phyloP scores from a whole-genome alignment of 2,113 vertebrate genomes.

The Eulacestoma nigropectus region DNA sequence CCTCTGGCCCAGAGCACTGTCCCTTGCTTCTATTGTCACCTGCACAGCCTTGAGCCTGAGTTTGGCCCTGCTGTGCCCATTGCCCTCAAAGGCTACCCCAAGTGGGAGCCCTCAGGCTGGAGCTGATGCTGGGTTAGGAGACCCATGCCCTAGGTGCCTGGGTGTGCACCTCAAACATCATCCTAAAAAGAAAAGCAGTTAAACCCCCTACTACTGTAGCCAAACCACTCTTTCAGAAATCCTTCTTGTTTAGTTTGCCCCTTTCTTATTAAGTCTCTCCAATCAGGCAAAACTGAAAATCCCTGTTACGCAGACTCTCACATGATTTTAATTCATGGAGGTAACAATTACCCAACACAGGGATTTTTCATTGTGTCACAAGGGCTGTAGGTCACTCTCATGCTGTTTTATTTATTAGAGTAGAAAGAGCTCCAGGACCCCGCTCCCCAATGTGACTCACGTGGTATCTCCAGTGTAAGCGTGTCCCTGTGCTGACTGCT shows the following conservation, averaged over 20 bases:
- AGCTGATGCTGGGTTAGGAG: neutral
- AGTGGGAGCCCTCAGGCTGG: neutral
- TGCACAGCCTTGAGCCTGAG: neutral
- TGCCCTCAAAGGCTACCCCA: neutral
- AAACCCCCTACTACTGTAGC: neutral
- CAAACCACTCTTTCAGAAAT: neutral
- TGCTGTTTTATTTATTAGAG: neutral
- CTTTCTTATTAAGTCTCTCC: neutral
- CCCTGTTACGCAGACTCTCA: neutral
- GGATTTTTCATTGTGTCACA: constrained; percentile 6
- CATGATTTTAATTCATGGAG: neutral
- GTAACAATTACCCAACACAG: neutral
- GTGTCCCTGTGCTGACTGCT: neutral
- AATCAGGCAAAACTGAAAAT: constrained; percentile 34
- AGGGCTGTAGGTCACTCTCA: neutral
- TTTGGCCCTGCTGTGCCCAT: neutral
- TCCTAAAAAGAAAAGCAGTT: neutral
- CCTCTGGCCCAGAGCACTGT: neutral
- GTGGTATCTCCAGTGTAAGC: neutral
- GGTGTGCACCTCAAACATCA: neutral
- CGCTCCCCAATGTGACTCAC: neutral
- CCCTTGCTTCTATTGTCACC: neutral
- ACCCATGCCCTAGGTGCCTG: neutral
- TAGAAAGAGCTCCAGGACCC: neutral
- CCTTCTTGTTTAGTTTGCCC: neutral